phyloP scores from a whole-genome alignment of 1,140 invertebrate genomes.

The Drosophila tsacasi region DNA sequence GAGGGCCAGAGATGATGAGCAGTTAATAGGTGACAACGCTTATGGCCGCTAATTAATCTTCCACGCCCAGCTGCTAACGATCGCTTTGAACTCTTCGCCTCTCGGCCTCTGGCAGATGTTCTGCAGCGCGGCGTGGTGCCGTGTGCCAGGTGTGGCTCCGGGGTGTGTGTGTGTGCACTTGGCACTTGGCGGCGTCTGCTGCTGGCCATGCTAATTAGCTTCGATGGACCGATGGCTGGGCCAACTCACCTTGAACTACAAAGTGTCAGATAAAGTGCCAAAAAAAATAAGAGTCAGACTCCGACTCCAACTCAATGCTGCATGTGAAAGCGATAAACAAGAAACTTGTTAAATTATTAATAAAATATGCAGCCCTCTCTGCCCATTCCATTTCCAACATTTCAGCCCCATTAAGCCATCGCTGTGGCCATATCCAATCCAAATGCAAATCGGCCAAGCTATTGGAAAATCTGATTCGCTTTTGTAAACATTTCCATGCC shows the following conservation, averaged over 20 bases:
- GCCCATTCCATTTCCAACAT: constrained; percentile 11
- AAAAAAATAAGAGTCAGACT: constrained; percentile 12
- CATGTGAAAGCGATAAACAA: constrained; percentile 49
- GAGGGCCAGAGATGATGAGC: neutral
- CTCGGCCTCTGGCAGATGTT: constrained; percentile 43
- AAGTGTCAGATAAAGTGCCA: constrained; percentile 57
- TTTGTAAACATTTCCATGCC: constrained; percentile 37
- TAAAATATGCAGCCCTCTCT: constrained; percentile 45
- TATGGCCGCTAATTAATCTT: constrained; percentile 50
- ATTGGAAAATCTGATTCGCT: constrained; percentile 20
- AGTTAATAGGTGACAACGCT: constrained; percentile 34
- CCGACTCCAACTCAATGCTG: constrained; percentile 1
- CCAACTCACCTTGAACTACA: constrained; percentile 78
- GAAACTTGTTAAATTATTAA: constrained; percentile 75
- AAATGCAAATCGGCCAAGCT: constrained; percentile 43
- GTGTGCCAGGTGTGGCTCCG: neutral
- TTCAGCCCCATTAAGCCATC: constrained; percentile 10
- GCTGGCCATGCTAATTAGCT: constrained; percentile 57
- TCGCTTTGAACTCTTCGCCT: constrained; percentile 30
- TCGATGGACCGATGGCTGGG: neutral
- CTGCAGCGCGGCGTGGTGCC: constrained; percentile 16
- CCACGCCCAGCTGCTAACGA: constrained; percentile 37
- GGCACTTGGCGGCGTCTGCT: constrained; percentile 3
- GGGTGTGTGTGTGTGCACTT: constrained; percentile 14
- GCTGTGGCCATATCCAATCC: constrained; percentile 26